Conservation (phyloP, 2,888 invertebrate species). For the Nineta flava region DNA sequence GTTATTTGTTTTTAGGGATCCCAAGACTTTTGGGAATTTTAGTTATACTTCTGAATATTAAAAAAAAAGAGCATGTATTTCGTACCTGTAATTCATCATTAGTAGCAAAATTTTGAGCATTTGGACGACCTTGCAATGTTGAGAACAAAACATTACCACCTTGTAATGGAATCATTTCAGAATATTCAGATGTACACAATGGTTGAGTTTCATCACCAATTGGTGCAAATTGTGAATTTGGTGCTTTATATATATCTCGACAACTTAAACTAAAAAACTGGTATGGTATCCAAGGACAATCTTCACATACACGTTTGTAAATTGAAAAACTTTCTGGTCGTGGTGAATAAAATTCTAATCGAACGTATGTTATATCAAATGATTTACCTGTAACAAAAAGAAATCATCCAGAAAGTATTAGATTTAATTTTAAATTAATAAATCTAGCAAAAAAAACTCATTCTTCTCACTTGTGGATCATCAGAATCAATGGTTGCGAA, state of each 20-base stretch:
- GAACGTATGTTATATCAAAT: conserved; percentile 93
- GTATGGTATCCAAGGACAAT: conserved; percentile 74
- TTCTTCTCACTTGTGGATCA: no score
- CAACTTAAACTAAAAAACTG: conserved; percentile 91
- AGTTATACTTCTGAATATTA: no score
- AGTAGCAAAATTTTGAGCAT: conserved; percentile 80
- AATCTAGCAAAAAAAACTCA: no score
- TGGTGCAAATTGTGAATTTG: conserved; percentile 53
- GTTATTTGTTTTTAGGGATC: no score
- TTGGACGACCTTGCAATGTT: conserved; percentile 86
- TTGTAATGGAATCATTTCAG: conserved; percentile 89
- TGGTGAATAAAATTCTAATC: conserved; percentile 86
- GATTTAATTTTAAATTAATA: no score
- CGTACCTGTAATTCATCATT: conserved; percentile 77
- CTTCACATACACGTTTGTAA: conserved; percentile 67
- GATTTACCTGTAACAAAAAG: conserved; percentile 60
- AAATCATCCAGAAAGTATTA: neutral
- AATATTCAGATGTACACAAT: conserved; percentile 95
- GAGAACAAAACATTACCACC: conserved; percentile 93
- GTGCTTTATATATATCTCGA: conserved; percentile 74
- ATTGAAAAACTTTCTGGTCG: conserved; percentile 95
- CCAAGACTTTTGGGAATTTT: no score
- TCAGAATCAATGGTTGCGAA: no score
- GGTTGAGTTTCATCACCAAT: conserved; percentile 77
- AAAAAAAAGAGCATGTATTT: no score